Conservation (phyloP, 2,797 vertebrate species). For the Perodicticus potto region DNA sequence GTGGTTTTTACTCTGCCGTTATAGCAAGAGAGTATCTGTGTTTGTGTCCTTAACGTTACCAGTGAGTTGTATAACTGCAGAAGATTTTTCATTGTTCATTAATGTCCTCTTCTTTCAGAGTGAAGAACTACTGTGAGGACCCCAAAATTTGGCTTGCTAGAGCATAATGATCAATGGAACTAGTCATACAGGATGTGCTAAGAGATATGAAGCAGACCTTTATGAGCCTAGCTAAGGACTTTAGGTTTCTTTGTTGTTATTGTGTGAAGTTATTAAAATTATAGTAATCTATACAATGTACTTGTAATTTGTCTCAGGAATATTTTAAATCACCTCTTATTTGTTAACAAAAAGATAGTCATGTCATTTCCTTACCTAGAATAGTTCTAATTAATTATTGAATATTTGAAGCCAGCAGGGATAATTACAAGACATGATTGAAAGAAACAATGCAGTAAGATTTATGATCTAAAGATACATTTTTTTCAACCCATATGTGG, state of each 20-base stretch:
- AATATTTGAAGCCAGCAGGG: background rate
- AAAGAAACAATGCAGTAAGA: background rate
- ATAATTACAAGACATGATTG: background rate
- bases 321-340: conserved; percentile 32
- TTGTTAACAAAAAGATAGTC: background rate
- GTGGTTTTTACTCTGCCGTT: too few species aligned
- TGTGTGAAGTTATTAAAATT: background rate
- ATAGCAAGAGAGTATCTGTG: too few species aligned
- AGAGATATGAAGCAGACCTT: background rate
- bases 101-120: too few species aligned
- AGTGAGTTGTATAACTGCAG: too few species aligned
- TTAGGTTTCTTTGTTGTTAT: background rate
- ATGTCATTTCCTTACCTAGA: background rate
- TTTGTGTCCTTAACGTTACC: too few species aligned
- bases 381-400: conserved; percentile 51
- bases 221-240: background rate
- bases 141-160: background rate
- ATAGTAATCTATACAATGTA: background rate
- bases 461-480: background rate
- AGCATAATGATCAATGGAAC: background rate
- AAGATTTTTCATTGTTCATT: too few species aligned
- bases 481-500: background rate
- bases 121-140: background rate
- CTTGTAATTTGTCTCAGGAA: conserved; percentile 19
- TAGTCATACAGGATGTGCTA: background rate